Evolutionary conservation across 1,140 invertebrate genomes (phyloP).

Genomic region (Trachelipus rathkii): DNA sequence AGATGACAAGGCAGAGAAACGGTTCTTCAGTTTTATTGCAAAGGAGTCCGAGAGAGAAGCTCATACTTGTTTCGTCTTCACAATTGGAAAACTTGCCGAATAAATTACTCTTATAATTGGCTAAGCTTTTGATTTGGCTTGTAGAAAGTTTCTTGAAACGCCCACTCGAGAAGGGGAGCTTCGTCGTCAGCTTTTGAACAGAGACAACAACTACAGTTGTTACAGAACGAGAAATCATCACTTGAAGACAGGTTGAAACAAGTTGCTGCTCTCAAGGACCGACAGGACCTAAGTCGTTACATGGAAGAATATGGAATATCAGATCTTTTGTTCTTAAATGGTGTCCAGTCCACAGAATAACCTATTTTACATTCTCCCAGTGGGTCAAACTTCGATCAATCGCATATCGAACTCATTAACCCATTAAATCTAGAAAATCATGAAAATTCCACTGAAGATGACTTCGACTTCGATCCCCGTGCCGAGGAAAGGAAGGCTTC

Average conservation of each 20-base stretch:
- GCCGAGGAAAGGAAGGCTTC: constrained; percentile 32
- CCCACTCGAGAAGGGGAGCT: constrained; percentile 69
- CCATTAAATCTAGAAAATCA: not conserved
- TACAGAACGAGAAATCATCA: constrained; percentile 31
- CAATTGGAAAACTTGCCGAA: constrained; percentile 89
- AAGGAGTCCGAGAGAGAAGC: constrained; percentile 76
- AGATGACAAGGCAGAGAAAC: constrained; percentile 94
- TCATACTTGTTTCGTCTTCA: constrained; percentile 93
- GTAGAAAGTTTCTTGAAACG: constrained; percentile 72
- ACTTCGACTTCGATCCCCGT: constrained; percentile 42
- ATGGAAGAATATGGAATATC: constrained; percentile 34
- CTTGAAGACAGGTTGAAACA: constrained; percentile 33
- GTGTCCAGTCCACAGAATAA: not conserved
- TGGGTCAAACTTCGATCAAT: not conserved
- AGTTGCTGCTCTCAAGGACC: constrained; percentile 32
- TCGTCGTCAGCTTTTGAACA: constrained; percentile 57
- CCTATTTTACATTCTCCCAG: not conserved
- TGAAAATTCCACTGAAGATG: constrained; percentile 22
- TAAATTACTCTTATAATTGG: constrained; percentile 95
- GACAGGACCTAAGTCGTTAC: constrained; percentile 35
- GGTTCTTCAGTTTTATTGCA: constrained; percentile 94
- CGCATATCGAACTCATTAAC: not conserved
- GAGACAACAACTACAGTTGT: constrained; percentile 62
- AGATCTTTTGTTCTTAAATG: not conserved
- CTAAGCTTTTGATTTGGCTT: constrained; percentile 95